phyloP scores from a whole-genome alignment of 2,113 vertebrate genomes.

The Nycticebus coucang region DNA sequence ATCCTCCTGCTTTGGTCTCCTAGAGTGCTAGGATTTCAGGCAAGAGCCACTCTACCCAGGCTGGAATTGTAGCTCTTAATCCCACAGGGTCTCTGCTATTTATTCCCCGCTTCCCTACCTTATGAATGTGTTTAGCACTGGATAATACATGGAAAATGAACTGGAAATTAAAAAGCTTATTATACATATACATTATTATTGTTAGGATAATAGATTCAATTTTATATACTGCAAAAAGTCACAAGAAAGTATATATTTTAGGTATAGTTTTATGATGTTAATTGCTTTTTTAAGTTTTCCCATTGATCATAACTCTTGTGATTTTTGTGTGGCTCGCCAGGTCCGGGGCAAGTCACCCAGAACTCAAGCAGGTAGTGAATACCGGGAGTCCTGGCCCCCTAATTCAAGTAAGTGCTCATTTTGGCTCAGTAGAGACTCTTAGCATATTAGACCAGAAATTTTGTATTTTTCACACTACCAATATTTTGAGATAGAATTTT shows the following conservation, averaged over 20 bases:
- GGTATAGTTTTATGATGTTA: background rate
- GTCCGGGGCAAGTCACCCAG: conserved; percentile 89
- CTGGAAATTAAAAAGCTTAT: background rate
- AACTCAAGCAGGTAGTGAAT: conserved; percentile 85
- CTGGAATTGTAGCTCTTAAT: background rate
- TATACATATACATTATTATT: background rate
- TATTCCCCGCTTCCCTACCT: background rate
- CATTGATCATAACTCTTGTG: conserved; percentile 6
- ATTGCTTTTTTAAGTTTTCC: conserved; percentile 23
- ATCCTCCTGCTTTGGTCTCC: no score
- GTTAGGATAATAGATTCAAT: background rate
- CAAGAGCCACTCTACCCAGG: no score
- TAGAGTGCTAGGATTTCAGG: no score
- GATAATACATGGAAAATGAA: background rate
- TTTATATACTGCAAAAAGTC: background rate
- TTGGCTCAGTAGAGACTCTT: background rate
- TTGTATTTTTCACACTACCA: background rate
- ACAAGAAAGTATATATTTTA: background rate
- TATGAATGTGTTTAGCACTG: background rate
- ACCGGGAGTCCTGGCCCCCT: conserved; percentile 91
- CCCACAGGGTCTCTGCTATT: background rate
- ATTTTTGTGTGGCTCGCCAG: conserved; percentile 80
- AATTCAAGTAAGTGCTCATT: conserved; percentile 90
- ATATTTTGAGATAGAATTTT: conserved; percentile 4
- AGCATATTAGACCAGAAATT: background rate